Conservation (phyloP, 92 coral and sea anemone species). For the Montipora capitata region DNA sequence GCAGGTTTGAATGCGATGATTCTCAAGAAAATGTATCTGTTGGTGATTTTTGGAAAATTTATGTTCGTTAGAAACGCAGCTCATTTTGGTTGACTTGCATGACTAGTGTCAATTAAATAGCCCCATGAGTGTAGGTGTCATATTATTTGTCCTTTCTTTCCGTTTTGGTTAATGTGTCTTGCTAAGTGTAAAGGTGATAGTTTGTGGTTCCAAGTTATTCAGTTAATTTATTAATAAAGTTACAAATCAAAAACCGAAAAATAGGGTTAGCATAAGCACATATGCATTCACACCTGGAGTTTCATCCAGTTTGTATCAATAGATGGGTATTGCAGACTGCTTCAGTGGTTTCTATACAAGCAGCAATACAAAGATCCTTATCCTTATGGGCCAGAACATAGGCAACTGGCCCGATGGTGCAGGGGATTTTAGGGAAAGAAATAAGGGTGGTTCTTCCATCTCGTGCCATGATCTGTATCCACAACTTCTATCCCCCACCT, state of each 20-base stretch:
- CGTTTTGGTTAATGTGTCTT: neutral
- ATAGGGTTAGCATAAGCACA: no score
- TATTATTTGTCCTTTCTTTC: neutral
- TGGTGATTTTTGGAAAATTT: no score
- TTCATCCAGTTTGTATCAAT: no score
- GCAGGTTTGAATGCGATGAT: neutral
- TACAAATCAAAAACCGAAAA: no score
- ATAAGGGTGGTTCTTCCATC: conserved; percentile 78
- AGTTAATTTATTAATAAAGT: no score
- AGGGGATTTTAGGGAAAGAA: conserved; percentile 77
- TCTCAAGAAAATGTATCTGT: neutral
- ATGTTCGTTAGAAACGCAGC: neutral
- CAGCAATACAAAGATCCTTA: no score
- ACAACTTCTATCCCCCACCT: conserved; percentile 79
- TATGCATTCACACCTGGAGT: no score
- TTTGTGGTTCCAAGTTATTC: no score
- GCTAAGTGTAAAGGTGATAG: no score
- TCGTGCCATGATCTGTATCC: conserved; percentile 77
- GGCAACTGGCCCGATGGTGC: conserved; percentile 77
- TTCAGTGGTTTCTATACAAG: no score
- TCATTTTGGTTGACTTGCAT: neutral
- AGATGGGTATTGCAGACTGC: no score
- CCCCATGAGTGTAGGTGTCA: no score
- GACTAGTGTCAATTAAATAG: neutral
- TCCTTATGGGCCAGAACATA: neutral